Conservation (phyloP, 2,888 invertebrate genomes). For the Trisateles emortualis region DNA sequence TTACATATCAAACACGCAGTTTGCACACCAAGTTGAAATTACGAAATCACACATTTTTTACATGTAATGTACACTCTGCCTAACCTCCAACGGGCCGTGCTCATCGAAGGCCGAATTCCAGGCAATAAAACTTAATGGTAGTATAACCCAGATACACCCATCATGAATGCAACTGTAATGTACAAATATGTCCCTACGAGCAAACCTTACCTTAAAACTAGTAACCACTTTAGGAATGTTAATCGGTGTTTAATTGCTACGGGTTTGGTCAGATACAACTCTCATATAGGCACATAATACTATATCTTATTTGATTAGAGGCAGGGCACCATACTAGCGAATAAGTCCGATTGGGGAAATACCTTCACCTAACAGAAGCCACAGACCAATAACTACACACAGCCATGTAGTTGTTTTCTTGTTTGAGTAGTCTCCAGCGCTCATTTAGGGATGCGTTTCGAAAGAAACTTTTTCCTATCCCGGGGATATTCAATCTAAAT, state of each 20-base stretch:
- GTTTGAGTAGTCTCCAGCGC: too few relatives aligned
- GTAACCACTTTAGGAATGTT: slow-evolving; percentile 54
- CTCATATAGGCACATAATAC: slow-evolving; percentile 16
- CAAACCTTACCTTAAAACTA: slow-evolving; percentile 54
- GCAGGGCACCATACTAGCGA: too few relatives aligned
- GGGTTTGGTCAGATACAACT: slow-evolving; percentile 42
- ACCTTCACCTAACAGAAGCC: too few relatives aligned
- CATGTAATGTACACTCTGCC: slow-evolving; percentile 44
- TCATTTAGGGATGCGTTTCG: too few relatives aligned
- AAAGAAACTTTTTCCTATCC: too few relatives aligned
- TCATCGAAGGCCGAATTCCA: slow-evolving; percentile 70
- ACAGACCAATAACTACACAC: too few relatives aligned
- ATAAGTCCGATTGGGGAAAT: too few relatives aligned
- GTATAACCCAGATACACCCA: slow-evolving; percentile 77
- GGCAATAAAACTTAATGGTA: slow-evolving; percentile 72
- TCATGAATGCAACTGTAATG: slow-evolving; percentile 56
- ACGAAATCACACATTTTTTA: slow-evolving; percentile 46
- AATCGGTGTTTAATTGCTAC: slow-evolving; percentile 56
- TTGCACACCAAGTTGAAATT: slow-evolving; percentile 45
- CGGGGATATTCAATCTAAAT: too few relatives aligned
- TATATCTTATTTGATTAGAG: slow-evolving; percentile 25
- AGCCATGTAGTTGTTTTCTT: too few relatives aligned
- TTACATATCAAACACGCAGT: slow-evolving; percentile 28
- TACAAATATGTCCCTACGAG: slow-evolving; percentile 62
- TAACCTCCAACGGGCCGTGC: slow-evolving; percentile 49